A percentile compares a stretch with the other conserved stretches of the same genome.
phyloP scores from a whole-genome alignment of 2,113 vertebrate genomes.

The Antechinus stuartii region DNA sequence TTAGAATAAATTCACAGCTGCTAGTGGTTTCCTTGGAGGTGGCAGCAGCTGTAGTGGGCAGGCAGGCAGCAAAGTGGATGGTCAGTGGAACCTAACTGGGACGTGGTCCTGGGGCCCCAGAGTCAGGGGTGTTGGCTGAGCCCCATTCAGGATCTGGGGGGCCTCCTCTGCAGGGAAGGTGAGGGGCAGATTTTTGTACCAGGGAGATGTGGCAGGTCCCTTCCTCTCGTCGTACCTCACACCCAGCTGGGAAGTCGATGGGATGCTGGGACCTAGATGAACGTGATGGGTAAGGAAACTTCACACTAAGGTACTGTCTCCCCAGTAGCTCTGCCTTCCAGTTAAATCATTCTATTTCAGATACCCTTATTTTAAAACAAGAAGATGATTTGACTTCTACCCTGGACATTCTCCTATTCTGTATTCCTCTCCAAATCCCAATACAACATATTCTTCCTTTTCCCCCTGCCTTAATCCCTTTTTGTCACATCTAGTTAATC shows the following conservation, averaged over 20 bases:
- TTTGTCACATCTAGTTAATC: neutral
- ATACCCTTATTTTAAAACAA: neutral
- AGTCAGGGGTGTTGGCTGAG: constrained; percentile 75
- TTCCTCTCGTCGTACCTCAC: constrained; percentile 89
- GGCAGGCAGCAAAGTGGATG: constrained; percentile 43
- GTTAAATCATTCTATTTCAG: neutral
- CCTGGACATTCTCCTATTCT: neutral
- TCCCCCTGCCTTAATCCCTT: neutral
- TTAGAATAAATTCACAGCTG: constrained; percentile 70
- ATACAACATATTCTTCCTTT: neutral
- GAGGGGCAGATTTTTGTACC: constrained; percentile 91
- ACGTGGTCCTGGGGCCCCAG: constrained; percentile 61
- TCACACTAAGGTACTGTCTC: neutral
- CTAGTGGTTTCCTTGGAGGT: constrained; percentile 85
- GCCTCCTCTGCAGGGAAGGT: constrained; percentile 87
- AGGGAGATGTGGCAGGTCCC: constrained; percentile 91
- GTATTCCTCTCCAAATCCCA: neutral
- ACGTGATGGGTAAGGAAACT: neutral
- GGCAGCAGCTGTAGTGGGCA: constrained; percentile 71
- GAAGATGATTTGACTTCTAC: neutral
- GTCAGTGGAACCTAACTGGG: constrained; percentile 59
- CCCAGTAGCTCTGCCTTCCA: neutral
- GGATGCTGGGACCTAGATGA: constrained; percentile 90
- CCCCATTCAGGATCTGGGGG: constrained; percentile 84
- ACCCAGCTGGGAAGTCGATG: constrained; percentile 94